phyloP scores from a whole-genome alignment of 1,140 invertebrate species.

The Mylabris phalerata region DNA sequence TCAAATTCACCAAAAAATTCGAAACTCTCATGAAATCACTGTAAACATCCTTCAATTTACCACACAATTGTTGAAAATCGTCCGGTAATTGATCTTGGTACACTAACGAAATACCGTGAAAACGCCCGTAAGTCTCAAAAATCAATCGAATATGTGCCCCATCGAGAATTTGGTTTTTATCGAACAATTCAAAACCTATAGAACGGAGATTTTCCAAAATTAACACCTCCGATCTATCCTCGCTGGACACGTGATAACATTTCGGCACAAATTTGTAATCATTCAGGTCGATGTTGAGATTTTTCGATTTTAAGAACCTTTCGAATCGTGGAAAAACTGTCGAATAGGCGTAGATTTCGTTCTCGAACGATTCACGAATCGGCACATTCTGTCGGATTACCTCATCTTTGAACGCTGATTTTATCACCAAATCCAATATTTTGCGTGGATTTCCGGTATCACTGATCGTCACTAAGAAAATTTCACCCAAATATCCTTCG shows the following conservation, averaged over 20 bases:
- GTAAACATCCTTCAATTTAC: neutral
- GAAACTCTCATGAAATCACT: neutral
- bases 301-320: neutral
- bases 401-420: constrained; percentile 5
- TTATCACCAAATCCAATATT: neutral
- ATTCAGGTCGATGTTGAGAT: neutral
- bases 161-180: neutral
- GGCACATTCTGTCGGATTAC: constrained; percentile 3
- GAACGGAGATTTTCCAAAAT: neutral
- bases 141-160: neutral
- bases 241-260: neutral
- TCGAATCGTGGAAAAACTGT: neutral
- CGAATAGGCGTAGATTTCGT: neutral
- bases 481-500: constrained; percentile 9
- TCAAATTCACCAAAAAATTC: neutral
- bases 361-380: constrained; percentile 2
- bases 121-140: neutral
- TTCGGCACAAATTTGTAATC: constrained; percentile 17
- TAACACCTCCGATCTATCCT: neutral
- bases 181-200: neutral
- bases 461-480: constrained; percentile 3
- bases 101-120: neutral
- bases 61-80: neutral
- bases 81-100: neutral
- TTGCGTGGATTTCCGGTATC: neutral